Percentiles rank a stretch among this genome's conserved stretches.
Conservation (phyloP, 2,888 invertebrate species). For the Eristalis intricaria region DNA sequence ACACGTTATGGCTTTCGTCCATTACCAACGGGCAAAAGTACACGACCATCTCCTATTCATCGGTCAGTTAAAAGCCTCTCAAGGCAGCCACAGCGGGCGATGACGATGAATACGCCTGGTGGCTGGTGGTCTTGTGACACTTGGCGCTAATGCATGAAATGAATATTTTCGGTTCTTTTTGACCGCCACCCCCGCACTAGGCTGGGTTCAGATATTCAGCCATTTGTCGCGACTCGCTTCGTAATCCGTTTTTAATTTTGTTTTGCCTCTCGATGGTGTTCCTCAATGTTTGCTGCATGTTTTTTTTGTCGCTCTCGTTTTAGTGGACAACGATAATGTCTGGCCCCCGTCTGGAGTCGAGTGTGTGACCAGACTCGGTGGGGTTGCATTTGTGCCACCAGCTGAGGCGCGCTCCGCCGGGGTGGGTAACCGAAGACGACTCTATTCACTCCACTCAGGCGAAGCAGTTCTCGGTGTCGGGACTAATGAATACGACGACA, state of each 20-base stretch:
- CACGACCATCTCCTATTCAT: neutral
- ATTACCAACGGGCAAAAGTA: neutral
- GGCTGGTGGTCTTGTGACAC: neutral
- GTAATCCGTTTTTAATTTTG: constrained; percentile 64
- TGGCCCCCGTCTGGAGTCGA: constrained; percentile 20
- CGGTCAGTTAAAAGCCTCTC: neutral
- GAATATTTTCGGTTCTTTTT: constrained; percentile 20
- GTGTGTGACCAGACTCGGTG: neutral
- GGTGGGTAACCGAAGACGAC: neutral
- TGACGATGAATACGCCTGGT: neutral
- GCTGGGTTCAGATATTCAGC: constrained; percentile 16
- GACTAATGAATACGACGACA: neutral
- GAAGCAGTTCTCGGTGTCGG: too few relatives aligned
- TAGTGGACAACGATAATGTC: constrained; percentile 14
- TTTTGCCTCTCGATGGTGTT: constrained; percentile 10
- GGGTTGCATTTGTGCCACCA: neutral
- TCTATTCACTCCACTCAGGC: neutral
- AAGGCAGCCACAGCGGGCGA: neutral
- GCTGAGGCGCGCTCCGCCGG: neutral
- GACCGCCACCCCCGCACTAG: constrained; percentile 15
- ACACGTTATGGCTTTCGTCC: neutral
- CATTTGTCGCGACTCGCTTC: constrained; percentile 51
- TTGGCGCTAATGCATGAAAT: constrained; percentile 40
- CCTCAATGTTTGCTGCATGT: constrained; percentile 11
- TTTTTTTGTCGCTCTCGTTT: neutral